Evolutionary conservation across 2,888 invertebrate species (phyloP), one percentile per base, ranked within the genome.

Genomic region (Pristionchus mayeri): DNA sequence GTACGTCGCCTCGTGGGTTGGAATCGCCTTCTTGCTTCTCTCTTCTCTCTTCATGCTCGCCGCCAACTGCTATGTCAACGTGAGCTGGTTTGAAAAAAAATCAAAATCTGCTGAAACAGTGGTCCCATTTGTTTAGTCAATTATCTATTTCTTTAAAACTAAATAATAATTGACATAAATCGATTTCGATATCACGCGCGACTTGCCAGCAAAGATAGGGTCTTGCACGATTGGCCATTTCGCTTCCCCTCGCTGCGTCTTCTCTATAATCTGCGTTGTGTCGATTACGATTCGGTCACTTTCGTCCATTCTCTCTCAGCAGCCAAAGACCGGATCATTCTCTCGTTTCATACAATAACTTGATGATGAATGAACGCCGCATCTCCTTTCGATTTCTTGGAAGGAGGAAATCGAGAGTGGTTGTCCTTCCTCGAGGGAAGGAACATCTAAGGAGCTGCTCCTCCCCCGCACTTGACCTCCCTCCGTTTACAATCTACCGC

Each of bases 1-100:
- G 92, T 98, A 97, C 95, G 96, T 97, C 95, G 95, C 97, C 93
- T 96, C 97, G 94, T 98, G 97, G 97, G 96, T 97, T 94, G 97
- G 97, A 94, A 97, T 97, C 93, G 97, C 96, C 92, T 96, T 96
- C 94, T 95, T 96, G 93, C 95, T 97, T 93, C 95, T 97, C 40
- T 88, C 90, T 27, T 90, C 91, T 37, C 78, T 90, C 48, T 89
- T 88, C 87, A 89, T 93, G 87, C 87, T 91, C 86, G 85, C 88
- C 37, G 89, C 91, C 30, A 87, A 89, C 67, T 52, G 86, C 21
- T 88, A 91, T 7, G 88, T 92, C 67, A 92, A 92, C 90, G 92
- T 92, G 40, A n/a, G 44, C 30, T 34, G 6, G 13, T 44, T n/a
- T n/a, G n/a, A n/a, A n/a, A n/a, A n/a, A n/a, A n/a, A n/a, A n/a